A percentile compares a stretch with the other conserved stretches of the same genome.
phyloP scores from a whole-genome alignment of 2,888 invertebrate species.

The Drosophila glabriapex region DNA sequence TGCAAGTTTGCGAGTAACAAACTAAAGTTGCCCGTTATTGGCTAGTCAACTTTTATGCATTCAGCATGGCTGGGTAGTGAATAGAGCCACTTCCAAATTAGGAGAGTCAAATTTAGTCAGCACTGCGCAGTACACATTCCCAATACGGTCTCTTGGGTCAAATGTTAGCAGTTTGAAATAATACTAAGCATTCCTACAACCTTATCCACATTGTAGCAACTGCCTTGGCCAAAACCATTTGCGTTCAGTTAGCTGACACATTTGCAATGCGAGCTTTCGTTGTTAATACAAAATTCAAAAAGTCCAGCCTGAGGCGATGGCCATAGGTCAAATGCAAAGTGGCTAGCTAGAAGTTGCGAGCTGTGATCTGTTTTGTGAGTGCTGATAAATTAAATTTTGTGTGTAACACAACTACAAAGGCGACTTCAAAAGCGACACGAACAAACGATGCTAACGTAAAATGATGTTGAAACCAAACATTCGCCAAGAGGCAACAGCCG shows the following conservation, averaged over 20 bases:
- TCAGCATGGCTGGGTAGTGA: slow-evolving; percentile 13
- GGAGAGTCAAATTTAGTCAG: slow-evolving; percentile 34
- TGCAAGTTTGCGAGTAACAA: slow-evolving; percentile 20
- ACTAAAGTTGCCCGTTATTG: slow-evolving; percentile 24
- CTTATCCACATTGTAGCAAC: slow-evolving; percentile 39
- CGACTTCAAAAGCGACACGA: slow-evolving; percentile 62
- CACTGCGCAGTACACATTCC: slow-evolving; percentile 10
- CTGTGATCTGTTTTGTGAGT: slow-evolving; percentile 2
- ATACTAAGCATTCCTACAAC: slow-evolving; percentile 5
- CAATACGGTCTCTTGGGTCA: slow-evolving; percentile 36
- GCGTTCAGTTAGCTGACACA: slow-evolving; percentile 21
- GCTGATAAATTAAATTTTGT: slow-evolving; percentile 59
- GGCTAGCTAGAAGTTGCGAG: slow-evolving; percentile 7
- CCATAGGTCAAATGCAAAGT: slow-evolving; percentile 48
- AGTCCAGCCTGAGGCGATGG: slow-evolving; percentile 16
- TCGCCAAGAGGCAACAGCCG: slow-evolving; percentile 62
- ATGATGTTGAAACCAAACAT: slow-evolving; percentile 69
- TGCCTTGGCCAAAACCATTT: slow-evolving; percentile 20
- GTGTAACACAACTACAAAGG: slow-evolving; percentile 59
- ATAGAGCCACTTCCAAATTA: slow-evolving; percentile 43
- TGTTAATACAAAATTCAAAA: slow-evolving; percentile 23
- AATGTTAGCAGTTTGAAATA: slow-evolving; percentile 14
- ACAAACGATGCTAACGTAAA: slow-evolving; percentile 54
- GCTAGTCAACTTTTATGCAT: slow-evolving; percentile 29
- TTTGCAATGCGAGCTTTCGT: background rate